Percentiles rank a stretch among this genome's conserved stretches.
These are phyloP conservation scores for Cyanistes caeruleus DNA, from an alignment of 2,113 vertebrate species.

Conservation along the genomic window DNA sequence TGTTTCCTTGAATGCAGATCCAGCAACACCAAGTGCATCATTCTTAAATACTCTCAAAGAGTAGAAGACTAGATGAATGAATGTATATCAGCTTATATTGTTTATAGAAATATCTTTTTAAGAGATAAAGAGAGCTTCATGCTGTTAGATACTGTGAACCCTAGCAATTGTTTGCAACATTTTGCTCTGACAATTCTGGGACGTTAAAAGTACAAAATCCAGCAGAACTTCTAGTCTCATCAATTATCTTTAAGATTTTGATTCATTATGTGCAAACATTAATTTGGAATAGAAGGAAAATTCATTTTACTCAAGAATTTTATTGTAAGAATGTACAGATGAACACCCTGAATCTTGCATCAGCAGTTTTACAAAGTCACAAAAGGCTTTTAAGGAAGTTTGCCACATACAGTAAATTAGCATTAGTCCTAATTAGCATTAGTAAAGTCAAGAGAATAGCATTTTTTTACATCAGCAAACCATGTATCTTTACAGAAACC, in stretches of 20 bases:
- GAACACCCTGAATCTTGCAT: background rate
- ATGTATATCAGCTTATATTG: background rate
- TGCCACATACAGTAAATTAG: background rate
- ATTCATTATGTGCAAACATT: background rate
- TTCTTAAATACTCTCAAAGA: background rate
- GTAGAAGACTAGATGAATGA: background rate
- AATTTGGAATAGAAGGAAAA: background rate
- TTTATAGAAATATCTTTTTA: background rate
- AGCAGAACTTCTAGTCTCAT: background rate
- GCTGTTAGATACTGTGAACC: background rate
- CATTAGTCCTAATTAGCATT: background rate
- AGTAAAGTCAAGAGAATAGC: background rate
- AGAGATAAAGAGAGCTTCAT: background rate
- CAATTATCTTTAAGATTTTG: background rate
- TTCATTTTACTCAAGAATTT: background rate
- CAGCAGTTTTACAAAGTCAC: background rate
- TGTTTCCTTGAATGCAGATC: background rate
- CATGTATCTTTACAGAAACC: background rate
- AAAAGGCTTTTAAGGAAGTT: background rate
- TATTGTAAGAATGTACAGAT: background rate
- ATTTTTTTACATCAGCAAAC: background rate
- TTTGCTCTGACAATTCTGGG: background rate
- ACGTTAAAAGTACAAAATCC: background rate
- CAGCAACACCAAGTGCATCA: background rate
- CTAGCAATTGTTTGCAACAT: background rate